These are phyloP conservation scores for Diprion similis DNA, from an alignment of 1,140 invertebrate species.

Conservation along the genomic window DNA sequence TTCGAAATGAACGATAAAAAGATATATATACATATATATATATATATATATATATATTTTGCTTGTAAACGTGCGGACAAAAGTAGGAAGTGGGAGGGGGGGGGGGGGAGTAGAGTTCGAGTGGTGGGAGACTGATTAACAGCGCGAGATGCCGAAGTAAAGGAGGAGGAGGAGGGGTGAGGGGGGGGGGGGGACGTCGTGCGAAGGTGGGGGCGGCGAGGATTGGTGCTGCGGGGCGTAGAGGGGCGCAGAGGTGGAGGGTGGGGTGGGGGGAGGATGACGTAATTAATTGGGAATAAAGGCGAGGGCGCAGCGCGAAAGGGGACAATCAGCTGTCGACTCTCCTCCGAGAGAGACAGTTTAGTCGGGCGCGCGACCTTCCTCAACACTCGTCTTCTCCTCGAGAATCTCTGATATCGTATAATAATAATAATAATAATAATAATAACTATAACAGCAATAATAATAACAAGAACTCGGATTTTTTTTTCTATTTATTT, in stretches of 20 bases:
- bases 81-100: too few species aligned
- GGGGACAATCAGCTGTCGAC: constrained; percentile 46
- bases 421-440: too few species aligned
- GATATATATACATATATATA: too few species aligned
- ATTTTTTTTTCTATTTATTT: too few species aligned
- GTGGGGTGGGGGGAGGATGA: constrained; percentile 31
- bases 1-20: too few species aligned
- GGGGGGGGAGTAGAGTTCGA: neutral
- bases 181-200: neutral
- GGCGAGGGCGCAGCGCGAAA: constrained; percentile 24
- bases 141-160: constrained; percentile 18
- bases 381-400: constrained; percentile 19
- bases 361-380: constrained; percentile 19
- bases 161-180: neutral
- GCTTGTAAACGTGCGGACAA: neutral
- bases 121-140: constrained; percentile 35
- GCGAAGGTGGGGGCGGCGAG: neutral
- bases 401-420: neutral
- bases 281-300: constrained; percentile 44
- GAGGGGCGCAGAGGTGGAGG: constrained; percentile 26
- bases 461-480: too few species aligned
- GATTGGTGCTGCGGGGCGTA: too few species aligned
- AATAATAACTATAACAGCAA: too few species aligned
- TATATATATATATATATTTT: too few species aligned
- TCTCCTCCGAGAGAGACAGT: constrained; percentile 28